phyloP scores from a whole-genome alignment of 2,797 vertebrate genomes.

The Perdix hodgsoniae region DNA sequence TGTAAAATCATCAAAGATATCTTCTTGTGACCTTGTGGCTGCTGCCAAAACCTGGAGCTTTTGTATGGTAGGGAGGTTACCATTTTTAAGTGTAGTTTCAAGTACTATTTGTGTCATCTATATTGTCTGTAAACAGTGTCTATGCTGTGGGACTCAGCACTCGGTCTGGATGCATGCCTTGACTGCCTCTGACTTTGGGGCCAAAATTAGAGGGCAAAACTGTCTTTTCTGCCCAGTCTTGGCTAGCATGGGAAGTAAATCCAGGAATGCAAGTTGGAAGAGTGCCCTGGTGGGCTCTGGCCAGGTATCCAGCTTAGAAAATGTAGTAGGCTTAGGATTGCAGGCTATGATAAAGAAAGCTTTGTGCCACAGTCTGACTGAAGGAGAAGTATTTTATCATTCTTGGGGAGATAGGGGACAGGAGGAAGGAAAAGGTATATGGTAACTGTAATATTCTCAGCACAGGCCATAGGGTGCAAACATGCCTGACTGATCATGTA shows the following conservation, averaged over 20 bases:
- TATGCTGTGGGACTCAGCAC: not conserved
- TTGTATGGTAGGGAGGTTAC: not conserved
- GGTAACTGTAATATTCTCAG: not conserved
- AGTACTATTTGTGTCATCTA: not conserved
- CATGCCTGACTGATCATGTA: not conserved
- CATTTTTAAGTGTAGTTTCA: not conserved
- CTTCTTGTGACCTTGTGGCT: not conserved
- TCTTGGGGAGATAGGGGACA: not conserved
- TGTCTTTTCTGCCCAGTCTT: not conserved
- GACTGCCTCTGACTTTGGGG: not conserved
- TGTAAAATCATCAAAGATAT: not conserved
- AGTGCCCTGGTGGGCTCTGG: not conserved
- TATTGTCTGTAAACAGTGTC: not conserved
- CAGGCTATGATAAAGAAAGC: not conserved
- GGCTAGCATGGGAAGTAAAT: not conserved
- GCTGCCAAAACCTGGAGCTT: not conserved
- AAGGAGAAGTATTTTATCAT: not conserved
- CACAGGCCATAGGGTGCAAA: not conserved
- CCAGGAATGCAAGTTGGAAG: not conserved
- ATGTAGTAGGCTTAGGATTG: not conserved
- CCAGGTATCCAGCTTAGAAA: conserved; percentile 3
- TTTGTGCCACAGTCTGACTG: not conserved
- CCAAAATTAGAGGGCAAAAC: not conserved
- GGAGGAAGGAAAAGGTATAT: not conserved
- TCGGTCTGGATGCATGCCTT: not conserved